Evolutionary conservation across 2,888 invertebrate species (phyloP).

Genomic region (Andricus curvator): DNA sequence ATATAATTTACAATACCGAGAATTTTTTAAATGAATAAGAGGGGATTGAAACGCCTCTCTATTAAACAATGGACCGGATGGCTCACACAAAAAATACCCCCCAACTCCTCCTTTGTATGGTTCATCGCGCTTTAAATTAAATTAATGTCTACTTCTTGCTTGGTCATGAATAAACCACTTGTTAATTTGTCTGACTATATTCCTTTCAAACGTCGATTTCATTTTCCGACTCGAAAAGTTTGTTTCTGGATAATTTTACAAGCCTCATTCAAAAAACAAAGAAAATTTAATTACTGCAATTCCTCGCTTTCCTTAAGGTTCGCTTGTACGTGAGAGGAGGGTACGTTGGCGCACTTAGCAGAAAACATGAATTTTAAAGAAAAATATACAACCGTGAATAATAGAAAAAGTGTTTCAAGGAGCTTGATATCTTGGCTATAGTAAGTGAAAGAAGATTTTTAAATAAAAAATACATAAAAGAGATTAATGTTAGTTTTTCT

Average conservation of each 20-base stretch:
- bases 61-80: slow-evolving; percentile 37
- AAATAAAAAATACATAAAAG: too few relatives aligned
- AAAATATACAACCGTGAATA: too few relatives aligned
- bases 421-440: too few relatives aligned
- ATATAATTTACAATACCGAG: slow-evolving; percentile 5
- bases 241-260: not conserved
- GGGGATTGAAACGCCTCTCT: slow-evolving; percentile 34
- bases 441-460: too few relatives aligned
- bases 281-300: slow-evolving; percentile 3
- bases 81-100: slow-evolving; percentile 1
- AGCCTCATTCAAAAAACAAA: not conserved
- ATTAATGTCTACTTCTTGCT: slow-evolving; percentile 29
- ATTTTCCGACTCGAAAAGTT: not conserved
- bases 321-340: not conserved
- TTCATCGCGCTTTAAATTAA: slow-evolving; percentile 22
- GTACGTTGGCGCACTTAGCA: too few relatives aligned
- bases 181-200: slow-evolving; percentile 9
- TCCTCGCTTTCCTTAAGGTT: slow-evolving; percentile 13
- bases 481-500: too few relatives aligned
- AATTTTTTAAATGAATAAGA: slow-evolving; percentile 4
- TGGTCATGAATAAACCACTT: slow-evolving; percentile 19
- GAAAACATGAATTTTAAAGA: too few relatives aligned
- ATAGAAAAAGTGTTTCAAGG: too few relatives aligned
- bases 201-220: not conserved
- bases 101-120: slow-evolving; percentile 6